Evolutionary conservation across 1,140 invertebrate species (phyloP), one percentile per base, ranked within the genome.

Genomic region (Musca domestica): DNA sequence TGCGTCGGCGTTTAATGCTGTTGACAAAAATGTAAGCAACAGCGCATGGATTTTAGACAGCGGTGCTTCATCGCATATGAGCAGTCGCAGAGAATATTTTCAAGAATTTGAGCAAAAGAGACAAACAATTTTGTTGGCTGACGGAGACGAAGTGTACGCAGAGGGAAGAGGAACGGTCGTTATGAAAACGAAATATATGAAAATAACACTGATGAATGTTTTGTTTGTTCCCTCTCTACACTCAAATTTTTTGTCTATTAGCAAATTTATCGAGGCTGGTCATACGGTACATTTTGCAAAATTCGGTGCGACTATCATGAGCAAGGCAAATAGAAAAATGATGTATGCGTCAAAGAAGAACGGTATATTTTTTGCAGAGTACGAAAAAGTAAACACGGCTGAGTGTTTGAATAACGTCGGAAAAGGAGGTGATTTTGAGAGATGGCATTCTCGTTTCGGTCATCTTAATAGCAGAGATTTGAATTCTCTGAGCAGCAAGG

Each of bases 51-150:
- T 65, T 17, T 64, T 64, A 20, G 63, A 64, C 20, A 64, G 63
- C 41, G 63, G 58, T 22, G 63, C 63, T 2, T 49, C 64, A 15
- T 64, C 61, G 15, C 61, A 46, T n/a, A 64, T 64, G 27, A 30
- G 27, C 27, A 30, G 27, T 30, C 27, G 27, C 27, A 30, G 27
- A 30, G 27, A 30, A 30, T 30, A 30, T 30, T 30, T 30, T 30
- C 27, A 30, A 30, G 27, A 30, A 30, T 30, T 30, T 30, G 27
- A 30, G 27, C 27, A 30, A n/a, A n/a, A n/a, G n/a, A n/a, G n/a
- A n/a, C n/a, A n/a, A n/a, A n/a, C n/a, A n/a, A n/a, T n/a, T n/a
- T 30, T 30, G 27, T 30, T 30, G 27, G 27, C 27, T 30, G 27
- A 30, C 27, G 27, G 27, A 30, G 27, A 30, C 27, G 27, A 30